These are phyloP conservation scores for Falco punctatus DNA, from an alignment of 2,113 vertebrate genomes.

Conservation along the genomic window DNA sequence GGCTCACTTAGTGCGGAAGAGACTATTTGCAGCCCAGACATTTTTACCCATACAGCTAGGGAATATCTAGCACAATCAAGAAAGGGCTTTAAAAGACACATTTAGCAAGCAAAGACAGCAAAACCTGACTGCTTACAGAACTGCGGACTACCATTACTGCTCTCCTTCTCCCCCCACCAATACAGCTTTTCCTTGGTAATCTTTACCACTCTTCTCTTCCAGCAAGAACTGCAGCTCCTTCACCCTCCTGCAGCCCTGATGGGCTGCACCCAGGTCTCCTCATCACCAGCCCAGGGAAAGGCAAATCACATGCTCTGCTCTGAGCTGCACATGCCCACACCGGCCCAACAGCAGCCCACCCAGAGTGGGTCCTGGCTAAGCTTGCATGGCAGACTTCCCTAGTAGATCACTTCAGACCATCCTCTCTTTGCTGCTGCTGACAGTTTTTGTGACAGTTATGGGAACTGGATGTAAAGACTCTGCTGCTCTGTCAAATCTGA, in stretches of 20 bases:
- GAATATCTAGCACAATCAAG: background rate
- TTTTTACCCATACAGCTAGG: background rate
- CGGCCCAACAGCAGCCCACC: background rate
- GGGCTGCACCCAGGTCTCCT: background rate
- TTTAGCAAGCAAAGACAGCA: background rate
- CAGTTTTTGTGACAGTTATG: background rate
- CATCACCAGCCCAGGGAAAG: accelerated
- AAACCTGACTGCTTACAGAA: background rate
- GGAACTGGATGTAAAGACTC: background rate
- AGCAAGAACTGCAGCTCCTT: background rate
- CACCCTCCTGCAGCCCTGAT: background rate
- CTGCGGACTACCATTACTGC: background rate
- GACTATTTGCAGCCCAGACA: background rate
- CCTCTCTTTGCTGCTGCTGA: background rate
- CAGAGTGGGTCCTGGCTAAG: background rate
- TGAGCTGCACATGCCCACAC: accelerated
- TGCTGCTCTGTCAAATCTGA: background rate
- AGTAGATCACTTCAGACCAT: background rate
- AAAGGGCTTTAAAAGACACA: background rate
- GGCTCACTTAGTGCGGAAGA: background rate
- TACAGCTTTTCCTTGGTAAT: background rate
- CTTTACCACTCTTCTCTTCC: background rate
- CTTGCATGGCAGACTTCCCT: background rate
- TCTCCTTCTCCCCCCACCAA: no score
- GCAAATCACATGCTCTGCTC: background rate